Evolutionary conservation across 1,140 invertebrate species (phyloP), one percentile per base, ranked within the genome.

Genomic region (Drosophila funebris): DNA sequence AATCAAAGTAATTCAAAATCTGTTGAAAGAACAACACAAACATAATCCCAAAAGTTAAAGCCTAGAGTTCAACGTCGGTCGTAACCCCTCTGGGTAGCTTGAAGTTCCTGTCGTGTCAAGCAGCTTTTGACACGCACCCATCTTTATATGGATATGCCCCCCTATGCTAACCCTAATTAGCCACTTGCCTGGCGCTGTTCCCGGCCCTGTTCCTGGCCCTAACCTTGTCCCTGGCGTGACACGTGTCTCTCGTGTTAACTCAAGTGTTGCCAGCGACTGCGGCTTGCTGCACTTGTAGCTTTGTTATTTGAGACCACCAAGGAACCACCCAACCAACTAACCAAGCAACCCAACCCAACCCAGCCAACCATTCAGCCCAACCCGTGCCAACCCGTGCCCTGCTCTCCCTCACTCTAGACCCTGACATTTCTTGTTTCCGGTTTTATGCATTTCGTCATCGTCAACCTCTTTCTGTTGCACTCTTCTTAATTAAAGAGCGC

Each of bases 171-270:
- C 58, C 44, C 44, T 61, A 61, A 61, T 61, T 61, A 61, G 58
- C 58, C 58, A 61, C 58, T 50, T 50, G 44, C 14, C 31, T 39
- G 57, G 4, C 27, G 41, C 22, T 29, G 50, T 22, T 20, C n/a
- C n/a, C n/a, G n/a, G n/a, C n/a, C n/a, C n/a, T n/a, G n/a, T n/a
- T n/a, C n/a, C n/a, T n/a, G n/a, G 52, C 8, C 13, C 27, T 31
- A 22, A 5, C 13, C 13, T 3, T 44, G 41, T 6, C 8, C 43
- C 57, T 56, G 60, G n/a, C 56, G 29, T 44, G 71, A 69, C 71
- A 73, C 71, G 71, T 80, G 74, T 73, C 63, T 66, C 50, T 64
- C 72, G 71, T 81, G 78, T 77, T 77, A 81, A 74, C 74, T 80
- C 70, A 71, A 80, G 78, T 77, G 78, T 79, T 73, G 77, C 61